Base-by-base conservation (phyloP, 2,797 vertebrate genomes). In the Pempheris klunzingeri region DNA sequence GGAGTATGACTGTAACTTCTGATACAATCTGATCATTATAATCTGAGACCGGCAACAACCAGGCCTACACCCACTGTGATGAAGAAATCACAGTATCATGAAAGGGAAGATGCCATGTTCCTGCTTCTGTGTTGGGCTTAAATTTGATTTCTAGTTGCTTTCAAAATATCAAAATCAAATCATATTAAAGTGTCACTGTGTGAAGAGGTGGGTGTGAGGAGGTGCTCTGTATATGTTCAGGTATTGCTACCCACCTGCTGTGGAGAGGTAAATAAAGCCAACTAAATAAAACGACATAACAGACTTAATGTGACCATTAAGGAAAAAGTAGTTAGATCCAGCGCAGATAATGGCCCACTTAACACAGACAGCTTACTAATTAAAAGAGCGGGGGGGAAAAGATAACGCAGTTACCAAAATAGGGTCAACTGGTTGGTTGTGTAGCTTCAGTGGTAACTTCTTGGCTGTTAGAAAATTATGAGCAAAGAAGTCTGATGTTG, bases 401-500 rank as follows among this genome's bases (percentile, higher is more conserved):
- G 41, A 81, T 75, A 80, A 87, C 41, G 71, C 67, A 68, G 55
- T 65, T 61, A 67, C 80, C 80, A 87, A 83, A 89, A 86, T 50
- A 74, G 83, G 90, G 89, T 92, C 85, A 91, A 90, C 83, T 84
- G 82, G 70, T 88, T 84, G 86, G 71, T 71, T 87, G 71, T 86
- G 80, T 50, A 75, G 81, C 78, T 86, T 74, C 71, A 69, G 85
- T 49, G 73, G 65, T 75, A 90, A 87, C 78, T 88, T 88, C 73
- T 83, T 65, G 73, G 80, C 82, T 82, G 90, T 83, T 84, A 86
- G 79, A 90, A 89, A 90, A 92, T 94, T 87, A 91, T 87, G 86
- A 92, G 90, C 84, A 83, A 86, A 92, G 88, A 89, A 93, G 88
- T 87, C 87, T 91, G 87, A 90, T 93, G 93, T 94, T 94, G 93